Percentiles rank a stretch among this genome's conserved stretches.
Evolutionary conservation across 2,888 invertebrate species (phyloP).

Genomic region (Scaptomyza cyrtandrae): DNA sequence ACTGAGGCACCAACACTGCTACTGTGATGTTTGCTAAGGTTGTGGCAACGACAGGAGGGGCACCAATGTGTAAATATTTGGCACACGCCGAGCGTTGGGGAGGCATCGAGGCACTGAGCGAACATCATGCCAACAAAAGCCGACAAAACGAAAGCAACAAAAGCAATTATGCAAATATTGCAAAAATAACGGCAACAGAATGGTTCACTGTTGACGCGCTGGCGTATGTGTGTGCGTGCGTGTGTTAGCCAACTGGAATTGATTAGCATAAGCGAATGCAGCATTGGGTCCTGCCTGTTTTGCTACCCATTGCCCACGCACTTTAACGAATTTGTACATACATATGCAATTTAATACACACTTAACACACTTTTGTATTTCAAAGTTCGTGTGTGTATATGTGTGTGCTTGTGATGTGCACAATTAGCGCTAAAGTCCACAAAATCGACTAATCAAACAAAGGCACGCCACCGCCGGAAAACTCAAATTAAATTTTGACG

Average conservation of each 20-base stretch:
- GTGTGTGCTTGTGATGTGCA: constrained; percentile 42
- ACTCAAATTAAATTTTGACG: constrained; percentile 61
- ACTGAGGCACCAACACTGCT: constrained; percentile 11
- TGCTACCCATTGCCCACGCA: constrained; percentile 20
- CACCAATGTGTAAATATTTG: constrained; percentile 61
- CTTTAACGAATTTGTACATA: constrained; percentile 40
- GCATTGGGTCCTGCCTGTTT: constrained; percentile 40
- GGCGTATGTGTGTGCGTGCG: constrained; percentile 13
- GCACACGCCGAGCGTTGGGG: constrained; percentile 35
- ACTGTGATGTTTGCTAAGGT: not conserved
- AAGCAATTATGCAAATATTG: constrained; percentile 75
- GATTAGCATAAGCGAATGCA: constrained; percentile 62
- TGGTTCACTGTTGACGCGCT: constrained; percentile 25
- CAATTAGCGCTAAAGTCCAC: constrained; percentile 72
- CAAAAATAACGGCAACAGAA: constrained; percentile 68
- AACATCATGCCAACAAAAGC: constrained; percentile 37
- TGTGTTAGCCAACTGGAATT: constrained; percentile 49
- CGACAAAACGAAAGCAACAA: constrained; percentile 69
- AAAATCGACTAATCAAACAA: constrained; percentile 73
- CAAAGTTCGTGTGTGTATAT: constrained; percentile 16
- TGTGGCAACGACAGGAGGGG: not conserved
- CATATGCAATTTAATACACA: constrained; percentile 30
- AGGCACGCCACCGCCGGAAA: constrained; percentile 53
- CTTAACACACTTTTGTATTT: constrained; percentile 8
- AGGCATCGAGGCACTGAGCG: constrained; percentile 17